phyloP scores from a whole-genome alignment of 2,797 vertebrate genomes.

The Eleutherodactylus coqui region DNA sequence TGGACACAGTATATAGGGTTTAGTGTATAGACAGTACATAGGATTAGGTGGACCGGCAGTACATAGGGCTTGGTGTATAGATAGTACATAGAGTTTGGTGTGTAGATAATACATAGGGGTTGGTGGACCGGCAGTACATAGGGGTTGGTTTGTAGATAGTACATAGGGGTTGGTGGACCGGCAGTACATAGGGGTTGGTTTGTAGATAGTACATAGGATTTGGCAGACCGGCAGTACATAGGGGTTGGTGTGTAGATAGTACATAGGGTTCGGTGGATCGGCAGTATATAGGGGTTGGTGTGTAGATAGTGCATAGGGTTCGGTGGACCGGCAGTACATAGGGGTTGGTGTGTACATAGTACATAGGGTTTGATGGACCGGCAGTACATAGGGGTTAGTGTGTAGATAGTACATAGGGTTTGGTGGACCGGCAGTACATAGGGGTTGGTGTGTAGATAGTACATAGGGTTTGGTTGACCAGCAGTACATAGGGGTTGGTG shows the following conservation, averaged over 20 bases:
- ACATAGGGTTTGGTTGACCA: too few relatives aligned
- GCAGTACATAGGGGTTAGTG: too few relatives aligned
- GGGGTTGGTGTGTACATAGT: too few relatives aligned
- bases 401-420: background rate
- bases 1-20: background rate
- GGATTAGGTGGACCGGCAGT: background rate
- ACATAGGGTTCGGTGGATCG: background rate
- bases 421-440: too few relatives aligned
- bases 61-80: background rate
- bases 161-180: background rate
- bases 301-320: background rate
- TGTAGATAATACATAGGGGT: background rate
- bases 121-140: too few relatives aligned
- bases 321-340: too few relatives aligned
- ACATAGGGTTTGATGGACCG: too few relatives aligned
- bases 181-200: background rate
- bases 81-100: background rate
- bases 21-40: background rate
- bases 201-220: background rate
- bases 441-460: too few relatives aligned
- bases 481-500: too few relatives aligned
- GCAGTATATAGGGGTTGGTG: background rate
- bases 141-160: background rate
- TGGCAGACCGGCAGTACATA: background rate
- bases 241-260: too few relatives aligned